phyloP scores from a whole-genome alignment of 2,797 vertebrate genomes.

The Chrosomus eos region DNA sequence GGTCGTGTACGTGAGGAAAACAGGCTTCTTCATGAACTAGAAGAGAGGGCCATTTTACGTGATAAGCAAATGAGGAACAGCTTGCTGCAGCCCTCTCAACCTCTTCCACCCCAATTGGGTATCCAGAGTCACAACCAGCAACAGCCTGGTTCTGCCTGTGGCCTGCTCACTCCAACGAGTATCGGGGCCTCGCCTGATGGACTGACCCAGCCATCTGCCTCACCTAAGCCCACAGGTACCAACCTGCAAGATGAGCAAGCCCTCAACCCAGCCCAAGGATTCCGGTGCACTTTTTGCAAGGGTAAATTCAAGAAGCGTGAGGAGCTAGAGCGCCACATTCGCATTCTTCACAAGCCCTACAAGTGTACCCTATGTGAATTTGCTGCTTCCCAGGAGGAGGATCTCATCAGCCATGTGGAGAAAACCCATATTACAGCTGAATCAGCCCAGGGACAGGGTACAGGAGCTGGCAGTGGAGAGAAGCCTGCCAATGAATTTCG shows the following conservation, averaged over 20 bases:
- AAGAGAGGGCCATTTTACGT: slow-evolving; percentile 94
- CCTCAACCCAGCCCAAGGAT: slow-evolving; percentile 85
- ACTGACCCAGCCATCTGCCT: slow-evolving; percentile 86
- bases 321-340: slow-evolving; percentile 95
- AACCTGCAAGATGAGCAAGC: slow-evolving; percentile 86
- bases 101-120: slow-evolving; percentile 70
- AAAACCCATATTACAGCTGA: slow-evolving; percentile 98
- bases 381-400: slow-evolving; percentile 95
- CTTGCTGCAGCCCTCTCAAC: slow-evolving; percentile 80
- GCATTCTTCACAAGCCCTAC: slow-evolving; percentile 99
- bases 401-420: slow-evolving; percentile 96
- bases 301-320: slow-evolving; percentile 99
- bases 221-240: slow-evolving; percentile 85
- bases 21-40: slow-evolving; percentile 93
- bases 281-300: slow-evolving; percentile 98
- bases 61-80: slow-evolving; percentile 96
- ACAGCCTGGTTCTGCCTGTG: slow-evolving; percentile 86
- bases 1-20: slow-evolving; percentile 97
- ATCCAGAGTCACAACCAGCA: slow-evolving; percentile 81
- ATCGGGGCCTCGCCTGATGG: slow-evolving; percentile 82
- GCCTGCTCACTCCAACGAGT: slow-evolving; percentile 83
- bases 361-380: slow-evolving; percentile 98
- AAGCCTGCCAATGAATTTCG: slow-evolving; percentile 92
- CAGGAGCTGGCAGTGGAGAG: slow-evolving; percentile 76
- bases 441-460: slow-evolving; percentile 88